Evolutionary conservation across 2,888 invertebrate species (phyloP).

Genomic region (Amblyteles armatorius): DNA sequence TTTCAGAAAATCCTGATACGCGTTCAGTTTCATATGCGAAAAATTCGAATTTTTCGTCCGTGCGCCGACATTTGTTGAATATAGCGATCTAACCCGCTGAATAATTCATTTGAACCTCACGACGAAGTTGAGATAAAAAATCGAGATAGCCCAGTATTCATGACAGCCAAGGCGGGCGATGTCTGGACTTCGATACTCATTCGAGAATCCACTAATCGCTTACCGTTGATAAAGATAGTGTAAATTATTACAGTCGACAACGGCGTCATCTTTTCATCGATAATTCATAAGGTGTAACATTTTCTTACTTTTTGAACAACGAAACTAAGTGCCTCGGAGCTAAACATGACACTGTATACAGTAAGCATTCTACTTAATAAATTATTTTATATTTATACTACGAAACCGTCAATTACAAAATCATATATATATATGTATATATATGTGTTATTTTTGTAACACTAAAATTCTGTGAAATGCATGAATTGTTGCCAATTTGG

Average conservation of each 20-base stretch:
- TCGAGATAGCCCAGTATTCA: background rate
- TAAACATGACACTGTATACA: constrained; percentile 23
- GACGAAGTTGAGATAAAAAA: background rate
- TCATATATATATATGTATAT: background rate
- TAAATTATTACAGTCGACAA: background rate
- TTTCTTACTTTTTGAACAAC: constrained; percentile 7
- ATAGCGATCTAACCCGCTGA: background rate
- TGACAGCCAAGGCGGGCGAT: constrained; percentile 22
- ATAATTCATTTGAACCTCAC: background rate
- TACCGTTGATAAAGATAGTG: background rate
- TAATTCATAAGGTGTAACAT: background rate
- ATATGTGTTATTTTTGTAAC: constrained; percentile 35
- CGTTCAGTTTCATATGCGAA: background rate
- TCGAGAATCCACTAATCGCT: background rate
- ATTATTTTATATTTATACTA: constrained; percentile 38
- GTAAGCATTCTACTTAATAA: constrained; percentile 24
- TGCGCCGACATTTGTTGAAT: background rate
- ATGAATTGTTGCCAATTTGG: background rate
- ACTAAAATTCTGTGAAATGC: background rate
- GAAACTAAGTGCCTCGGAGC: background rate
- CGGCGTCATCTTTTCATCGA: background rate
- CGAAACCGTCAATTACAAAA: background rate
- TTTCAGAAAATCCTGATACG: background rate
- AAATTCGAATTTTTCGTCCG: background rate
- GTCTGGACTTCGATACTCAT: background rate